phyloP scores from a whole-genome alignment of 92 coral and sea anemone genomes.

The Paramuricea clavata region DNA sequence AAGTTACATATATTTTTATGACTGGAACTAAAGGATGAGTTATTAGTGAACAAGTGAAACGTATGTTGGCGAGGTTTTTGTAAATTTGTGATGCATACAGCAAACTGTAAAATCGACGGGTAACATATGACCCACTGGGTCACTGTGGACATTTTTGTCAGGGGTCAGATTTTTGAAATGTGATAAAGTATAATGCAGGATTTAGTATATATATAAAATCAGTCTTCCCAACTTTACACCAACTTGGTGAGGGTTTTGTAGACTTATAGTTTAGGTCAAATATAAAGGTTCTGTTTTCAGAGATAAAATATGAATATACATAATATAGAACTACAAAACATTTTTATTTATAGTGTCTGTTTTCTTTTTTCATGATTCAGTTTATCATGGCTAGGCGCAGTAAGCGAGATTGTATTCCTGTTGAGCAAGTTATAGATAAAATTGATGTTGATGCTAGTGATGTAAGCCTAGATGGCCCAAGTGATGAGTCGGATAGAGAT shows the following conservation, averaged over 20 bases:
- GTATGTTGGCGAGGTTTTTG: not conserved
- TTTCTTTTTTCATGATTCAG: too few relatives aligned
- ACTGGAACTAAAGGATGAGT: conserved; percentile 16
- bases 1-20: conserved; percentile 15
- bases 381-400: conserved; percentile 17
- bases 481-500: too few relatives aligned
- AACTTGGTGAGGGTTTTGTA: conserved; percentile 23
- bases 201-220: conserved; percentile 19
- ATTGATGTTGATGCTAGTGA: too few relatives aligned
- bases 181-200: conserved; percentile 17
- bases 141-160: conserved; percentile 20
- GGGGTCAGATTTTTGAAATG: conserved; percentile 16
- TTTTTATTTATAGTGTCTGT: too few relatives aligned
- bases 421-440: too few relatives aligned
- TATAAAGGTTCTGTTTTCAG: too few relatives aligned
- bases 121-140: conserved; percentile 21
- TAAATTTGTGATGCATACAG: too few relatives aligned
- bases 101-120: conserved; percentile 12
- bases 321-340: too few relatives aligned
- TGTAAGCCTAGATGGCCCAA: too few relatives aligned
- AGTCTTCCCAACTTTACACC: conserved; percentile 12
- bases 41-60: conserved; percentile 6
- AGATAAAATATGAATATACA: too few relatives aligned
- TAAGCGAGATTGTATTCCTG: not conserved
- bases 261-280: not conserved